phyloP scores from a whole-genome alignment of 1,140 invertebrate species.

The Drosophila guanche region DNA sequence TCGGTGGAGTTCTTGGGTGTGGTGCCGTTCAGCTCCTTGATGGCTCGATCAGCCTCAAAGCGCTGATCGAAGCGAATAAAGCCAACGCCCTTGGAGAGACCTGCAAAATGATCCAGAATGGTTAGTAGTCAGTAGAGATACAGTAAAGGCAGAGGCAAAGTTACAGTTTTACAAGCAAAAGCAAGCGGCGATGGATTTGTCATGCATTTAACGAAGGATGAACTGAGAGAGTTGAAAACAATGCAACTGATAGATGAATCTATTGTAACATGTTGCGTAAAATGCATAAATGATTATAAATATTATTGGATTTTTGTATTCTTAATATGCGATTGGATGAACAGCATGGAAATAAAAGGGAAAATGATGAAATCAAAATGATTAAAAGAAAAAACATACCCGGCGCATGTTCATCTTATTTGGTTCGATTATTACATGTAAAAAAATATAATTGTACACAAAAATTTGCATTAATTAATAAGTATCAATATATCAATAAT shows the following conservation, averaged over 20 bases:
- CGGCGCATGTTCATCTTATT: conserved; percentile 69
- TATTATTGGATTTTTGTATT: too few species aligned
- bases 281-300: too few species aligned
- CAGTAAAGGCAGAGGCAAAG: too few species aligned
- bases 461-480: conserved; percentile 61
- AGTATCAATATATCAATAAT: conserved; percentile 31
- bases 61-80: conserved; percentile 99
- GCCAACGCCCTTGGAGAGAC: conserved; percentile 99
- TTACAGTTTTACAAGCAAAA: too few species aligned
- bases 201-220: too few species aligned
- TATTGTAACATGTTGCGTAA: too few species aligned
- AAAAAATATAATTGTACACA: conserved; percentile 58
- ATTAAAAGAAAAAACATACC: conserved; percentile 63
- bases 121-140: background rate
- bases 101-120: conserved; percentile 84
- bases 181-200: too few species aligned
- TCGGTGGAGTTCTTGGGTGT: conserved; percentile 98
- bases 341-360: conserved; percentile 8
- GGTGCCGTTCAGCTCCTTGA: conserved; percentile 98
- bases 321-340: conserved; percentile 26
- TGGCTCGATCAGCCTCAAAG: conserved; percentile 98
- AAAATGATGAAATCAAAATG: conserved; percentile 33
- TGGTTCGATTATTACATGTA: conserved; percentile 57
- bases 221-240: too few species aligned
- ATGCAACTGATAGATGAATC: too few species aligned